Evolutionary conservation across 2,797 vertebrate genomes (phyloP).

Genomic region (Rhodeus uyekii): DNA sequence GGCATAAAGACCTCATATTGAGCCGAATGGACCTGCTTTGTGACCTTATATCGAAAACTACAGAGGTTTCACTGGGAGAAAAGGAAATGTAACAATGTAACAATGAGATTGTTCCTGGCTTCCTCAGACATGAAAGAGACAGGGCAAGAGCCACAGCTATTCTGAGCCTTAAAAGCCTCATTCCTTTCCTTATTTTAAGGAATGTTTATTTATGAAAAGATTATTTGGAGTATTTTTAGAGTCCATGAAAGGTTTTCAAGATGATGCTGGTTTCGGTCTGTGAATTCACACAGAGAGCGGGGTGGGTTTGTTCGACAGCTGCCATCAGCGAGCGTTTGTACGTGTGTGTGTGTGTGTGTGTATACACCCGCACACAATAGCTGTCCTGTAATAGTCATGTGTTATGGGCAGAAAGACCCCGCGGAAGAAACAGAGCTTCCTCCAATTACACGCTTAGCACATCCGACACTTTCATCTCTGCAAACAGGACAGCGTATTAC

Average conservation of each 20-base stretch:
- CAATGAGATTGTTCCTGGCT: slow-evolving; percentile 83
- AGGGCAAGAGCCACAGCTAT: slow-evolving; percentile 71
- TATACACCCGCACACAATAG: slow-evolving; percentile 30
- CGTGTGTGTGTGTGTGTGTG: neutral
- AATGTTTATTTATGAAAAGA: slow-evolving; percentile 75
- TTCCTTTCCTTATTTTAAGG: slow-evolving; percentile 74
- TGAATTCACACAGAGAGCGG: slow-evolving; percentile 53
- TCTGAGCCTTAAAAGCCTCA: slow-evolving; percentile 77
- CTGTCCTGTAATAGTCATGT: slow-evolving; percentile 40
- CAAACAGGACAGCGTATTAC: slow-evolving; percentile 20
- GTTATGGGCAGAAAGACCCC: slow-evolving; percentile 44
- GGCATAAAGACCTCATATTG: slow-evolving; percentile 26
- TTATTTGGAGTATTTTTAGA: slow-evolving; percentile 77
- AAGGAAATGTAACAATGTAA: slow-evolving; percentile 86
- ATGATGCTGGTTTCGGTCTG: slow-evolving; percentile 58
- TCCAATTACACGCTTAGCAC: slow-evolving; percentile 39
- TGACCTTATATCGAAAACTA: slow-evolving; percentile 80
- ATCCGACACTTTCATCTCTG: slow-evolving; percentile 55
- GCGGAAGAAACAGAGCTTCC: slow-evolving; percentile 46
- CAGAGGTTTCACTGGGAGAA: slow-evolving; percentile 75
- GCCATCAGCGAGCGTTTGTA: slow-evolving; percentile 25
- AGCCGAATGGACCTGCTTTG: slow-evolving; percentile 14
- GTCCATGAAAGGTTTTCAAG: slow-evolving; percentile 67
- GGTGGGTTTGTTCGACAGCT: slow-evolving; percentile 54
- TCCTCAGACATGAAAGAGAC: slow-evolving; percentile 82